Conservation (phyloP, 2,797 vertebrate genomes). For the Rallus crepitans region DNA sequence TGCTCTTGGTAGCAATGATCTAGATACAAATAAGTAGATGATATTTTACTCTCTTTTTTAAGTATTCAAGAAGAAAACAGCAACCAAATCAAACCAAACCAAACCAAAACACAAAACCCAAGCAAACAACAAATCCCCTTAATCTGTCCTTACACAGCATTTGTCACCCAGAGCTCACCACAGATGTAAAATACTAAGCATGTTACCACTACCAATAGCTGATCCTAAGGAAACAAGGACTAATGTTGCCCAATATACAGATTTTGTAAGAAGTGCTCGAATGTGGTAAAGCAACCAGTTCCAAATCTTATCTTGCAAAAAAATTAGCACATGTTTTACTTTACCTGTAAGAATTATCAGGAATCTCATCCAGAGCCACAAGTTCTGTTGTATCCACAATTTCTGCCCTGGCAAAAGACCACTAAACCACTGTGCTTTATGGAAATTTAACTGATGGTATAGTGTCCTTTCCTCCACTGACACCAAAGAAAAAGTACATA, state of each 20-base stretch:
- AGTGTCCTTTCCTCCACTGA: not conserved
- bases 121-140: not conserved
- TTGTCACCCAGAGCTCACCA: not conserved
- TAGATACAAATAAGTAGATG: not conserved
- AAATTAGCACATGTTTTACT: not conserved
- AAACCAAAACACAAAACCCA: no score
- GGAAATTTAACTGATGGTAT: not conserved
- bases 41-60: not conserved
- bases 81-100: not conserved
- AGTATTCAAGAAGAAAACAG: not conserved
- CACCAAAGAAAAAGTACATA: not conserved
- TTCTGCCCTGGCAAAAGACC: not conserved
- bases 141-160: not conserved
- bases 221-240: not conserved
- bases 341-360: not conserved
- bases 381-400: not conserved
- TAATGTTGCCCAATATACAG: not conserved
- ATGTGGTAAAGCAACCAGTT: not conserved
- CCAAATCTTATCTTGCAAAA: not conserved
- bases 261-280: not conserved
- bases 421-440: not conserved
- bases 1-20: not conserved
- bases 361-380: not conserved
- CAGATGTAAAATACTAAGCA: not conserved
- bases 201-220: accelerated